These are phyloP conservation scores for Gymnothorax javanicus DNA, from an alignment of 2,797 vertebrate genomes.

Conservation along the genomic window DNA sequence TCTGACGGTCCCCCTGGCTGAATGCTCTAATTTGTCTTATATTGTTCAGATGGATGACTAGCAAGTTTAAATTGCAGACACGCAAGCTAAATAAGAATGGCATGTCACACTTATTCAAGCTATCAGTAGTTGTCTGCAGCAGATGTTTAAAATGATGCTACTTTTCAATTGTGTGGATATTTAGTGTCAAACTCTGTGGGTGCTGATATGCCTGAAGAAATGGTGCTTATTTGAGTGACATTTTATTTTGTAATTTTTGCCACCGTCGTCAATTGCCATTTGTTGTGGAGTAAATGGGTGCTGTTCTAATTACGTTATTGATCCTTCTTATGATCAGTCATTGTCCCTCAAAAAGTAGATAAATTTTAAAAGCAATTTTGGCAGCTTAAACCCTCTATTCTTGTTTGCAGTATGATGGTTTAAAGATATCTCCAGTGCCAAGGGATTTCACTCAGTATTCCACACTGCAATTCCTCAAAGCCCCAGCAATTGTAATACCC, in stretches of 20 bases:
- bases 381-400: neutral
- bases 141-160: neutral
- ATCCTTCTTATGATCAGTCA: neutral
- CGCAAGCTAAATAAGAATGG: neutral
- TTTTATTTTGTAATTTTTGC: neutral
- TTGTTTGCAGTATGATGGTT: neutral
- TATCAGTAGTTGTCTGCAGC: slow-evolving; percentile 3
- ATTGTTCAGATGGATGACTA: neutral
- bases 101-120: neutral
- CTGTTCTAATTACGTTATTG: neutral
- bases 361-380: neutral
- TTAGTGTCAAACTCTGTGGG: neutral
- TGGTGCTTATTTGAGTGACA: neutral
- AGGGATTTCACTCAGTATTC: slow-evolving; percentile 10
- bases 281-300: neutral
- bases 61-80: neutral
- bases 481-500: neutral
- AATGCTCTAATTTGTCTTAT: neutral
- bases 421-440: neutral
- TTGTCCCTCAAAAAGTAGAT: neutral
- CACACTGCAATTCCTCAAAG: neutral
- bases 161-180: neutral
- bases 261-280: neutral
- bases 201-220: slow-evolving; percentile 1
- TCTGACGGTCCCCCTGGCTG: too few species aligned